phyloP scores from a whole-genome alignment of 2,113 vertebrate species.

The Rattus rattus region DNA sequence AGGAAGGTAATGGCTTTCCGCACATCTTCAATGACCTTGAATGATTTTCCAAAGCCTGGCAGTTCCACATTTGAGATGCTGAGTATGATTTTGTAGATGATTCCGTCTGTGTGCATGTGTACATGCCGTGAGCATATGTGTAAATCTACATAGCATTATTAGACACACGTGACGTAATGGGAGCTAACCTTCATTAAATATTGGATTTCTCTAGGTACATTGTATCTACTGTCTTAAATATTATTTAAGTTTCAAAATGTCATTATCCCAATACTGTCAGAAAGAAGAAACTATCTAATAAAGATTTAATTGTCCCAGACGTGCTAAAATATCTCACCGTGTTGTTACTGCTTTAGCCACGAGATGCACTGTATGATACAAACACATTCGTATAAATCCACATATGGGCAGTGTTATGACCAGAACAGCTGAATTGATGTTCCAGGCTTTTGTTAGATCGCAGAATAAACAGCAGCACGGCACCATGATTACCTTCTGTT shows the following conservation, averaged over 20 bases:
- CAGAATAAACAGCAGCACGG: background rate
- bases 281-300: background rate
- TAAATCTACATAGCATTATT: background rate
- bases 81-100: background rate
- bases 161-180: background rate
- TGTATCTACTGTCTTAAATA: background rate
- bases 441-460: background rate
- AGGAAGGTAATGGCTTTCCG: background rate
- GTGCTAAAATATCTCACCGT: background rate
- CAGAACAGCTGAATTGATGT: background rate
- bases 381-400: background rate
- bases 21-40: background rate
- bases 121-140: background rate
- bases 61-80: background rate
- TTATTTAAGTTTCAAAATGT: background rate
- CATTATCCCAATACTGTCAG: background rate
- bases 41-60: background rate
- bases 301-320: slow-evolving; percentile 8
- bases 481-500: slow-evolving; percentile 31
- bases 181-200: background rate
- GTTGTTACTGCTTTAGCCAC: background rate
- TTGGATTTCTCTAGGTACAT: background rate
- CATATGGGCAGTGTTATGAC: background rate
- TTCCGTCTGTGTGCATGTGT: background rate
- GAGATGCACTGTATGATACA: background rate